phyloP scores from a whole-genome alignment of 2,888 invertebrate species.

The Amblyjoppa proteus region DNA sequence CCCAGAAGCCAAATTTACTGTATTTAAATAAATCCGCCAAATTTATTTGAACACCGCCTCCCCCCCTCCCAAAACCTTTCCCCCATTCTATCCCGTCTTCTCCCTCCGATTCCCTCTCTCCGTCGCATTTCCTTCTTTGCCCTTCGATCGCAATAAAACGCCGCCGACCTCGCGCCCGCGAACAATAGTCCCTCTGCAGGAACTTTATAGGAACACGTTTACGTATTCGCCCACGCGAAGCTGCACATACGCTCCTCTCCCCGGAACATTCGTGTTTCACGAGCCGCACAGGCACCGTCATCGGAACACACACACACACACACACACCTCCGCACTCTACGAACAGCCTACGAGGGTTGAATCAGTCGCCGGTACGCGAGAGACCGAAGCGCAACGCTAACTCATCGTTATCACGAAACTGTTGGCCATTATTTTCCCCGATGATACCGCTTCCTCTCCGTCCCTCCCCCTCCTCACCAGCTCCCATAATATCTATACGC shows the following conservation, averaged over 20 bases:
- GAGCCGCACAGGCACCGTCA: neutral
- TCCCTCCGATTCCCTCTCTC: neutral
- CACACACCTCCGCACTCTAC: neutral
- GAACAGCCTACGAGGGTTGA: conserved; percentile 22
- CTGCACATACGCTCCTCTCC: conserved; percentile 19
- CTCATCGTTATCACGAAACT: conserved; percentile 83
- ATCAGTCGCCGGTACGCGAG: conserved; percentile 55
- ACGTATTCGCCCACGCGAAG: conserved; percentile 12
- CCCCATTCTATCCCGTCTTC: neutral
- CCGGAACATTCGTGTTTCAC: conserved; percentile 4
- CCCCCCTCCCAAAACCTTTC: too few relatives aligned
- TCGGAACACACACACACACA: too few relatives aligned
- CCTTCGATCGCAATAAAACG: conserved; percentile 7
- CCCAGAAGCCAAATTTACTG: too few relatives aligned
- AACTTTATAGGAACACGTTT: neutral
- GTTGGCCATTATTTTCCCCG: conserved; percentile 81
- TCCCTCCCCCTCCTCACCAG: neutral
- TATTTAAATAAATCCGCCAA: too few relatives aligned
- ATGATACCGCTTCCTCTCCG: conserved; percentile 72
- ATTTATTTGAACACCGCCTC: too few relatives aligned
- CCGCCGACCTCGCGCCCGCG: neutral
- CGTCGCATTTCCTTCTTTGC: neutral
- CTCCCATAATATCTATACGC: conserved; percentile 39
- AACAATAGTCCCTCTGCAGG: neutral
- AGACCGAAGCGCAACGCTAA: conserved; percentile 79